Evolutionary conservation across 37 sponge, comb jelly and placozoan genomes (phyloP), one percentile per base, ranked within the genome.

Genomic region (Ephydatia muelleri): DNA sequence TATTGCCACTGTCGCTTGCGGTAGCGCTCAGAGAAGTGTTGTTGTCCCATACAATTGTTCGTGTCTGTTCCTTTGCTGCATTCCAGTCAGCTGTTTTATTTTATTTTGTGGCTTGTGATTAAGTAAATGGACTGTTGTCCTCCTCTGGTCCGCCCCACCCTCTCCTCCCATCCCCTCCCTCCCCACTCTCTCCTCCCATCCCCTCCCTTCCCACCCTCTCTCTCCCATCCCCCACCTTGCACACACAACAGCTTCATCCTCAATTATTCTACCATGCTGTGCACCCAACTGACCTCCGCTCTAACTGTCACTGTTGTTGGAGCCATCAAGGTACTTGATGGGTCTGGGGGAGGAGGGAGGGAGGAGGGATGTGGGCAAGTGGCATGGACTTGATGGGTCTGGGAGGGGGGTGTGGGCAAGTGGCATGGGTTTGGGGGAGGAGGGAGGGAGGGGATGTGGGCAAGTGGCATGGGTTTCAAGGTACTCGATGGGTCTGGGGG

Each of bases 271-370:
- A 94, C 92, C 25, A 34, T 96, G 38, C 83, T 93, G 70, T 93
- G 88, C 48, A 91, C 94, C 21, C 77, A 91, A 26, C 82, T 93
- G 27, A 96, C 92, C 72, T 96, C 97, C 27, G 80, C 97, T 5
- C 92, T 96, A 6, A 96, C 97, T 0, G 78, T 93, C 49, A 85
- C 85, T 9, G 94, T 96, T 0, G 90, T 91, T 64, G 97, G 97
- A 11, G 91, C 90, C 69, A 79, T 96, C 26, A 95, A 93, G 85
- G 94, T 93, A 68, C 26, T 48, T 67, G 16, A 77, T 4, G 47
- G 16, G 19, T 1, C 0, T 57, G 12, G 57, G 16, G 57, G 57
- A 21, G 57, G 19, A 21, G 57, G 19, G 57, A 21, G 19, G 6
- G 16, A 57, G 57, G 57, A 75, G 19, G 6, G 6, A 57, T 14